Evolutionary conservation across 2,797 vertebrate genomes (phyloP), one percentile per base, ranked within the genome.

Genomic region (Eospalax fontanierii): DNA sequence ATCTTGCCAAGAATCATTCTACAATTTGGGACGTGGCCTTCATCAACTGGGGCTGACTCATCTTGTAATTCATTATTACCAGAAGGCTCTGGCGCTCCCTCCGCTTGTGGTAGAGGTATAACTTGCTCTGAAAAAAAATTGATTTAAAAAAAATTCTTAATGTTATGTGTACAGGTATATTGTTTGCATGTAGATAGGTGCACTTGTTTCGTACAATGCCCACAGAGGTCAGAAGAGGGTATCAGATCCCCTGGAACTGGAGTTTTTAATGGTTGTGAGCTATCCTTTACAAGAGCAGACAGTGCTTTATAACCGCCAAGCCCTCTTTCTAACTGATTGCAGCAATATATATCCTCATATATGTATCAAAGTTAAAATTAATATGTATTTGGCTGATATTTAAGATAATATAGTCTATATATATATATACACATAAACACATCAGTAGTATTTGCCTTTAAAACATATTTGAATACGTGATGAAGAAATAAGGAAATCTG

Each of bases 1-100:
- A 4, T 98, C 99, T 7, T 99, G 99, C 95, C 99, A 99, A 97
- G 99, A 99, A 97, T 99, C 99, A 50, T 99, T 99, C 97, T 99
- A 99, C 98, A 99, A 99, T 97, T 96, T 99, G 9, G 99, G 99
- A 82, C 98, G 99, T 57, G 99, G 99, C 4, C 98, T 99, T 87
- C 99, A 99, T 93, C 99, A 99, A 89, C 97, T 99, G 97, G 99
- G 99, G 46, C 98, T 99, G 40, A 97, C 98, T 28, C 99, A 99
- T 95, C 97, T 99, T 96, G 99, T 99, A 46, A 99, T 99, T 92
- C 99, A 99, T 97, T 99, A 99, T 95, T 99, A 99, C 96, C 99
- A 99, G 92, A 99, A 98, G 97, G 99, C 99, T 0, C 98, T 99
- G 11, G 96, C 97, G 1, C 97, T 99, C 65, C 99, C 99, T 18